These are phyloP conservation scores for Apotomis turbidana DNA, from an alignment of 2,888 invertebrate species.

Conservation along the genomic window DNA sequence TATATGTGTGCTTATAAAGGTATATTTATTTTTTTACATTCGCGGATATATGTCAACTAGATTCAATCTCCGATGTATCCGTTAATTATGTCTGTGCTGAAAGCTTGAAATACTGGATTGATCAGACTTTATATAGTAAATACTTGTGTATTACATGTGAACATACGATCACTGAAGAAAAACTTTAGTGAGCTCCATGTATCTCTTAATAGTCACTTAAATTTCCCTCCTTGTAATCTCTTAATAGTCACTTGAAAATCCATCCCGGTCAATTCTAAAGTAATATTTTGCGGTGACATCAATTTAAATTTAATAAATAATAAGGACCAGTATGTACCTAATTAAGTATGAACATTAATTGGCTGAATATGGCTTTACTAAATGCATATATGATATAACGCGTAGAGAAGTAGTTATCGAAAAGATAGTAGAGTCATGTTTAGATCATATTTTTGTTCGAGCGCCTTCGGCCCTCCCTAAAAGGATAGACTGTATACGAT, in stretches of 20 bases:
- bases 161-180: slow-evolving; percentile 5
- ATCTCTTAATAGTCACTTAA: not conserved
- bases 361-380: slow-evolving; percentile 31
- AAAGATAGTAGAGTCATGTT: slow-evolving; percentile 27
- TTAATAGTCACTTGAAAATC: not conserved
- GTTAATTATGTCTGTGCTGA: no score
- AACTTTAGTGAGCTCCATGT: not conserved
- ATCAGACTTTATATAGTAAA: no score
- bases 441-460: slow-evolving; percentile 36
- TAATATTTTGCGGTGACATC: slow-evolving; percentile 33
- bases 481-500: not conserved
- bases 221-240: not conserved
- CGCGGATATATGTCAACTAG: slow-evolving; percentile 5
- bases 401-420: slow-evolving; percentile 29
- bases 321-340: slow-evolving; percentile 6
- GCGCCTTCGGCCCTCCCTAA: not conserved
- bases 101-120: no score
- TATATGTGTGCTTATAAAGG: not conserved
- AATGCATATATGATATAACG: slow-evolving; percentile 35
- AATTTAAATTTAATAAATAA: slow-evolving; percentile 34
- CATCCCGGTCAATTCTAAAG: slow-evolving; percentile 7
- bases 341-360: slow-evolving; percentile 34
- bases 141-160: not conserved
- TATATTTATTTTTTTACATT: slow-evolving; percentile 8
- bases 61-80: not conserved